Evolutionary conservation across 1,140 invertebrate species (phyloP), one percentile per base, ranked within the genome.

Genomic region (Sitobion miscanthi): DNA sequence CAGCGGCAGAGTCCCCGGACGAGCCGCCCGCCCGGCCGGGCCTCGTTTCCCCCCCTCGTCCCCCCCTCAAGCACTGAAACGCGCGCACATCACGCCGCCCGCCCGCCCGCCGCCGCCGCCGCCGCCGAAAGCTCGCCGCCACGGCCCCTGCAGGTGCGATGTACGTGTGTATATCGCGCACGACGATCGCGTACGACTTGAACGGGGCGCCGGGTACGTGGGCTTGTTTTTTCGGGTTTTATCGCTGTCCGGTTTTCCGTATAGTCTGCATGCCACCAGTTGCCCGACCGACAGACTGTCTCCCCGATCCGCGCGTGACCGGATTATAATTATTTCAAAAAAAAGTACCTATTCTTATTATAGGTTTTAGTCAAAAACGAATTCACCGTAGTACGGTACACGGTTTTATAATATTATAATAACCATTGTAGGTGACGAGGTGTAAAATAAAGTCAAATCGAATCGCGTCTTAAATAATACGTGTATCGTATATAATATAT

Each of bases 21-120:
- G 62, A 35, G 69, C 69, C 90, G 90, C 90, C 90, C 90, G 69
- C 11, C 90, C 90, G 62, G 42, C 62, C 69, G 69, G 30, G 20
- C 45, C 45, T 20, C 45, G 42, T 54, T 62, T n/a, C 20, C n/a
- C 86, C 45, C 42, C 30, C 49, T n/a, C 85, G 23, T 49, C 14
- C 25, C 45, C 82, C 38, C 83, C 45, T 8, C 57, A 2, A 11
- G 25, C 57, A 11, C 57, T 2, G 25, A 30, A 25, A 62, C 57
- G 57, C 57, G 57, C 57, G 77, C 77, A 21, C 77, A 38, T 38
- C 38, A 38, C 35, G 77, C 35, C n/a, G 77, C 20, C 35, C 30
- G 38, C 20, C 35, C 30, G 38, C 6, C 21, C 38, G 38, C 35
- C 82, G 38, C 82, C 38, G 38, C 35, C 82, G 38, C 82, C 38